These are phyloP conservation scores for Scytalopus superciliaris DNA, from an alignment of 2,113 vertebrate species.

Conservation along the genomic window DNA sequence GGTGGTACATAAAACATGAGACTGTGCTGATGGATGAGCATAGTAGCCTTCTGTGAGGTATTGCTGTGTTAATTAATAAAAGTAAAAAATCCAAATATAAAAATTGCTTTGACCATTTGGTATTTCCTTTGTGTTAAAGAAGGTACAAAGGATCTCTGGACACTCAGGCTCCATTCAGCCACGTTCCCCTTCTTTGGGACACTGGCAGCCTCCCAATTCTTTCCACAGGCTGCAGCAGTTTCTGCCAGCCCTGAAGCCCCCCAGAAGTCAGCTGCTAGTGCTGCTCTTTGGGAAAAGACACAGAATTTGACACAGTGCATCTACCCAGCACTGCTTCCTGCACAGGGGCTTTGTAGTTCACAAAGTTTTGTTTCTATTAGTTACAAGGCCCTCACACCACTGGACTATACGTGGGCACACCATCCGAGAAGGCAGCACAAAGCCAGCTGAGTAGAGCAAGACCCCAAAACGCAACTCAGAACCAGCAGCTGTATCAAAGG, in stretches of 20 bases:
- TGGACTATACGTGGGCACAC: accelerated
- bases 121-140: background rate
- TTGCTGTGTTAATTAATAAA: background rate
- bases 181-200: accelerated
- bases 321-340: background rate
- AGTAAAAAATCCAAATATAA: background rate
- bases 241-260: background rate
- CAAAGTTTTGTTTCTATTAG: background rate
- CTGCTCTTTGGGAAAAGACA: background rate
- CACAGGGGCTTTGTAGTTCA: background rate
- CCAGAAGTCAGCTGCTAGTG: background rate
- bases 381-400: background rate
- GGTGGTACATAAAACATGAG: no score
- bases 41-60: accelerated
- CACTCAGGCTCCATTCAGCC: background rate
- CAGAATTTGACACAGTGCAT: background rate
- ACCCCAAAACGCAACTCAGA: background rate
- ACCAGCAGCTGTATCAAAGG: accelerated
- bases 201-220: background rate
- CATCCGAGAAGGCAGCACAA: accelerated
- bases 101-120: background rate
- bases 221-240: background rate
- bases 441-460: accelerated
- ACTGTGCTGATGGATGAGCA: background rate
- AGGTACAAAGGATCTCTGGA: background rate